Percentiles rank a stretch among this genome's conserved stretches.
Evolutionary conservation across 2,113 vertebrate species (phyloP).

Genomic region (Glaucomys volans): DNA sequence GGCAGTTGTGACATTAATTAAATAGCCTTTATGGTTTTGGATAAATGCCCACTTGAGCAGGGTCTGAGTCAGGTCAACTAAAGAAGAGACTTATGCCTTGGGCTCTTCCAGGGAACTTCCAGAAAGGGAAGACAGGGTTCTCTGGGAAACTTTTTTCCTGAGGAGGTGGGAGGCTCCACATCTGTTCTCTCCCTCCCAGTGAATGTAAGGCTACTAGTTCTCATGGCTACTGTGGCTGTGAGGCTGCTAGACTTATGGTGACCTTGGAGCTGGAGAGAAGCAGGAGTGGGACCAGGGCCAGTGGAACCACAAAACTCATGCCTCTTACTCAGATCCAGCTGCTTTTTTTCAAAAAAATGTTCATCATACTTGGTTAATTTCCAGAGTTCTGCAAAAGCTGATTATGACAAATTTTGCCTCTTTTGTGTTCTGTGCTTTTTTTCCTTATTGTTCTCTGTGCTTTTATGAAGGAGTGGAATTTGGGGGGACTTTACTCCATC

Average conservation of each 20-base stretch:
- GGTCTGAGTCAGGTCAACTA: not conserved
- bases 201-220: not conserved
- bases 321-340: not conserved
- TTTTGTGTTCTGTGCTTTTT: not conserved
- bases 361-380: not conserved
- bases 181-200: not conserved
- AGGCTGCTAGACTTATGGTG: not conserved
- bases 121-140: not conserved
- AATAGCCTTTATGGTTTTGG: not conserved
- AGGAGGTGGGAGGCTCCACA: not conserved
- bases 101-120: not conserved
- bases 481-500: not conserved
- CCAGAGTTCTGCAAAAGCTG: not conserved
- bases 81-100: not conserved
- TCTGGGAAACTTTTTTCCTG: not conserved
- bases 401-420: not conserved
- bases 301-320: not conserved
- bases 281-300: not conserved
- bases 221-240: not conserved
- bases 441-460: not conserved
- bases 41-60: not conserved
- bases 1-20: slow-evolving; percentile 9
- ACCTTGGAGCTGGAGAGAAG: not conserved
- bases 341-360: not conserved
- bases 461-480: not conserved